Conservation (phyloP, 1,140 invertebrate genomes). For the Pseudoatta argentina region DNA sequence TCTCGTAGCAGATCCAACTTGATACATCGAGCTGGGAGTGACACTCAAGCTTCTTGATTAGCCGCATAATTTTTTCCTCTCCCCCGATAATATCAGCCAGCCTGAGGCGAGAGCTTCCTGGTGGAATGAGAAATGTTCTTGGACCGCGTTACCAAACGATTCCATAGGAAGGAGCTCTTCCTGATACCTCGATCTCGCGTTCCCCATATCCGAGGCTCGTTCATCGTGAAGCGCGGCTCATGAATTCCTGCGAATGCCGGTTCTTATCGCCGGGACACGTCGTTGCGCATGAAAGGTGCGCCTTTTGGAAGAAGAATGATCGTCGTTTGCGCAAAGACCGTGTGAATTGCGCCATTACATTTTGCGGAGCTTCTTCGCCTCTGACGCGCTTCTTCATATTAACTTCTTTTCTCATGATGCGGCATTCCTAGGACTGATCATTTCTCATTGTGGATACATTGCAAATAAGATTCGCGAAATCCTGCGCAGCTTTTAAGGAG, state of each 20-base stretch:
- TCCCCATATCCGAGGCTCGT: constrained; percentile 52
- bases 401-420: constrained; percentile 54
- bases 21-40: constrained; percentile 65
- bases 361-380: constrained; percentile 42
- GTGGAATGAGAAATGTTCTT: constrained; percentile 59
- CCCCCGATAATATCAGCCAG: constrained; percentile 22
- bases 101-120: background rate
- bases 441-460: constrained; percentile 57
- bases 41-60: constrained; percentile 71
- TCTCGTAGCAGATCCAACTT: constrained; percentile 62
- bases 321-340: constrained; percentile 43
- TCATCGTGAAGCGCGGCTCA: constrained; percentile 54
- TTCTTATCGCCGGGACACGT: constrained; percentile 59
- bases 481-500: background rate
- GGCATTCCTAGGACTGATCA: constrained; percentile 31
- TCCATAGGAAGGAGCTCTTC: constrained; percentile 27
- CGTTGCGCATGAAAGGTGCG: constrained; percentile 63
- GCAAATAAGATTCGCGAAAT: constrained; percentile 34
- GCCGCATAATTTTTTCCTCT: constrained; percentile 71
- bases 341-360: constrained; percentile 62
- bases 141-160: constrained; percentile 55
- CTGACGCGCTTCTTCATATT: constrained; percentile 63
- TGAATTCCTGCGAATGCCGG: constrained; percentile 57
- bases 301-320: constrained; percentile 60
- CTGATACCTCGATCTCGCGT: constrained; percentile 55